phyloP scores from a whole-genome alignment of 1,140 invertebrate species.

The Aphelenchoides avenae region DNA sequence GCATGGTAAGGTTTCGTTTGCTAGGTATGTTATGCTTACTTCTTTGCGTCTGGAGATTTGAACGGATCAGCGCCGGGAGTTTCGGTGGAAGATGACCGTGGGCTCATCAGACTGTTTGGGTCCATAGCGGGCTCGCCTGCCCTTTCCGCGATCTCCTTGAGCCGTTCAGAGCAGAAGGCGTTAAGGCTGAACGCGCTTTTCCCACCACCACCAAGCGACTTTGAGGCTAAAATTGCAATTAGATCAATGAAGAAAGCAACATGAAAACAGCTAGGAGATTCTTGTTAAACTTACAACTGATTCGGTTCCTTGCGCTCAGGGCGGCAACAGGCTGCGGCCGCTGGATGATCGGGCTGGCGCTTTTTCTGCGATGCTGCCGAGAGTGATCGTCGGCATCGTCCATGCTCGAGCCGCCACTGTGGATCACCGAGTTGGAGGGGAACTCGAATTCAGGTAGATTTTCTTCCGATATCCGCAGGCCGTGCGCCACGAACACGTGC shows the following conservation, averaged over 20 bases:
- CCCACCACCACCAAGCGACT: constrained; percentile 13
- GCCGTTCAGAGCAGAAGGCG: constrained; percentile 56
- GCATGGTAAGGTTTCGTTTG: no score
- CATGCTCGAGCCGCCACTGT: constrained; percentile 4
- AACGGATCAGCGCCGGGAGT: constrained; percentile 7
- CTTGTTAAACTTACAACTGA: constrained; percentile 11
- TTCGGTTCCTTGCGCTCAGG: constrained; percentile 3
- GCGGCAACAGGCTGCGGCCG: constrained; percentile 1
- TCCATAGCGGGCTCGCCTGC: constrained; percentile 33
- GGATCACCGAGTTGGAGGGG: constrained; percentile 17
- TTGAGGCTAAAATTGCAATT: constrained; percentile 20
- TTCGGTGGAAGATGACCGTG: constrained; percentile 2
- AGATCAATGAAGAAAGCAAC: neutral
- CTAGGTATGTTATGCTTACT: no score
- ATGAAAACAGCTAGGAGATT: no score
- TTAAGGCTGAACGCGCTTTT: constrained; percentile 49
- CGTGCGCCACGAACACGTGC: constrained; percentile 51
- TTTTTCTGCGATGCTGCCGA: constrained; percentile 2
- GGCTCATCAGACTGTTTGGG: constrained; percentile 18
- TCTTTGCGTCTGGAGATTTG: constrained; percentile 2
- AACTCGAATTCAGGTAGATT: constrained; percentile 38
- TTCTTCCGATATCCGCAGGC: constrained; percentile 48
- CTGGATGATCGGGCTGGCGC: constrained; percentile 1
- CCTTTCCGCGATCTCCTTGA: constrained; percentile 56
- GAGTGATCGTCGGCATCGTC: neutral